A percentile compares a stretch with the other conserved stretches of the same genome.
Evolutionary conservation across 2,113 vertebrate genomes (phyloP).

Genomic region (Osmerus mordax): DNA sequence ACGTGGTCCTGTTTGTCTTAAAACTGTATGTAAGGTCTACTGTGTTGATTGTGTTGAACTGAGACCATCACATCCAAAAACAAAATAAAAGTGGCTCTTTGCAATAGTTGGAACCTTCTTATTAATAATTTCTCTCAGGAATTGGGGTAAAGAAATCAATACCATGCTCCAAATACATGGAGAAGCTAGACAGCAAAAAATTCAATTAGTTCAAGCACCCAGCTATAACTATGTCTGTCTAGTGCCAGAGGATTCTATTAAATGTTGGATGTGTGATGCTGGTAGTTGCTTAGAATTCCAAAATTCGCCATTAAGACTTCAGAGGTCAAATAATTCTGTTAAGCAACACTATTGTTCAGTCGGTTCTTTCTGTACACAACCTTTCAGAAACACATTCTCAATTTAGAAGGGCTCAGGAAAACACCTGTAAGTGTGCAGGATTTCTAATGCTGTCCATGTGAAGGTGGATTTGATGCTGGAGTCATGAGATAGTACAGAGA

Average conservation of each 20-base stretch:
- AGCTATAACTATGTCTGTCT: slow-evolving; percentile 25
- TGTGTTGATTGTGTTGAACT: slow-evolving; percentile 19
- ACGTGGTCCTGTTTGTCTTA: background rate
- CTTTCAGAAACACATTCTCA: too few relatives aligned
- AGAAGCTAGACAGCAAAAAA: slow-evolving; percentile 37
- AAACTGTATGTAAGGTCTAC: background rate
- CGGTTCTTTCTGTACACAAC: background rate
- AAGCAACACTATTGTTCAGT: background rate
- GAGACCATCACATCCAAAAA: slow-evolving; percentile 24
- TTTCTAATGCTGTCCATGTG: background rate
- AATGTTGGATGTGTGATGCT: slow-evolving; percentile 10
- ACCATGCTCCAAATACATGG: slow-evolving; percentile 22
- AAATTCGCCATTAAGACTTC: background rate
- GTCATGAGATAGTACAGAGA: background rate
- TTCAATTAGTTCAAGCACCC: slow-evolving; percentile 47
- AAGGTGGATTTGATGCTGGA: background rate
- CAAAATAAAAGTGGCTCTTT: slow-evolving; percentile 12
- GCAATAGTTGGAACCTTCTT: slow-evolving; percentile 10
- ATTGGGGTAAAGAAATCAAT: slow-evolving; percentile 28
- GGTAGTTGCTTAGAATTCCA: slow-evolving; percentile 15
- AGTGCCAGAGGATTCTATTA: slow-evolving; percentile 48
- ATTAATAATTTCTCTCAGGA: slow-evolving; percentile 29
- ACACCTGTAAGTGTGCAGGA: background rate
- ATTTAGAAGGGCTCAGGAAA: background rate
- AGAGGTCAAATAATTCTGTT: too few relatives aligned